Evolutionary conservation across 2,888 invertebrate species (phyloP).

Genomic region (Megamerina dolium): DNA sequence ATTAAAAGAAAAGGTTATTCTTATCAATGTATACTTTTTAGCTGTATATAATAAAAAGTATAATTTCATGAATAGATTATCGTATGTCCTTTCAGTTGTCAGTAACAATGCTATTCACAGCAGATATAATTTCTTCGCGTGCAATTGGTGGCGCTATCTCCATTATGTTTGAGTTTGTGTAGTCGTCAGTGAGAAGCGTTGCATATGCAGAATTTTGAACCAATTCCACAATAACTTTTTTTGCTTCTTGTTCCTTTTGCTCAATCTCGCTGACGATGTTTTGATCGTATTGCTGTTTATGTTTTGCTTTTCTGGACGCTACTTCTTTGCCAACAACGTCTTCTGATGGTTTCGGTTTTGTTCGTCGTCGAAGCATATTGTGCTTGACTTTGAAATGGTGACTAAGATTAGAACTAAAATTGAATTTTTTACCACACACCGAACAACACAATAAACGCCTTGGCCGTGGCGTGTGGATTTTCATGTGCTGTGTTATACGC

Average conservation of each 20-base stretch:
- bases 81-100: too few species aligned
- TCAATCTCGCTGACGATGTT: slow-evolving; percentile 12
- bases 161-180: slow-evolving; percentile 7
- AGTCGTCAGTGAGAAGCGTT: slow-evolving; percentile 20
- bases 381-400: slow-evolving; percentile 26
- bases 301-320: not conserved
- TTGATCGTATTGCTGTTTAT: not conserved
- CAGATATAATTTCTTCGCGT: slow-evolving; percentile 26
- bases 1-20: too few species aligned
- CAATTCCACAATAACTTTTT: slow-evolving; percentile 25
- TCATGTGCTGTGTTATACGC: slow-evolving; percentile 27
- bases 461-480: slow-evolving; percentile 25
- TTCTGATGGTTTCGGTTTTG: slow-evolving; percentile 16
- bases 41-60: too few species aligned
- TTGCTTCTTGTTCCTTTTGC: slow-evolving; percentile 24
- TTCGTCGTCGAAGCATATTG: slow-evolving; percentile 18
- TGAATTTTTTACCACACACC: slow-evolving; percentile 24
- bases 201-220: slow-evolving; percentile 23
- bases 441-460: slow-evolving; percentile 23
- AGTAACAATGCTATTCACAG: slow-evolving; percentile 27
- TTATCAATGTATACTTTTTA: too few species aligned
- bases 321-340: not conserved
- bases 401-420: slow-evolving; percentile 25
- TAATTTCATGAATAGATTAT: too few species aligned
- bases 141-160: slow-evolving; percentile 14